A percentile compares a stretch with the other conserved stretches of the same genome.
These are phyloP conservation scores for Melangyna quadrimaculata DNA, from an alignment of 2,888 invertebrate species.

Conservation along the genomic window DNA sequence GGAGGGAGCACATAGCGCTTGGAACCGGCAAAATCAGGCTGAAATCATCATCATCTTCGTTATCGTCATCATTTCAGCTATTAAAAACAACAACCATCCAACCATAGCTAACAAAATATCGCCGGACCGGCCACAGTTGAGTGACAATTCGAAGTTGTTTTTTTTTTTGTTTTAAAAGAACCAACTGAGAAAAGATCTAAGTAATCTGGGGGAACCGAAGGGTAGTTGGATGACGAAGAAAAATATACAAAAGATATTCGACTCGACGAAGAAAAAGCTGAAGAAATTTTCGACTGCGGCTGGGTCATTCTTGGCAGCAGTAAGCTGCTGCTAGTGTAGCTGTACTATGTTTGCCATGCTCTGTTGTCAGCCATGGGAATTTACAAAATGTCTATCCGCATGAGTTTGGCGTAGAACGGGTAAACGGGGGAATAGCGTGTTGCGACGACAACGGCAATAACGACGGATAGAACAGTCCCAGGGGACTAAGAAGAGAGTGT, in stretches of 20 bases:
- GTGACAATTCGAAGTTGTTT: slow-evolving; percentile 56
- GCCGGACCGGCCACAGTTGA: slow-evolving; percentile 35
- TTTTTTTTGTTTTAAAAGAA: slow-evolving; percentile 15
- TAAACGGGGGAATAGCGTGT: background rate
- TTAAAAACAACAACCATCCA: slow-evolving; percentile 31
- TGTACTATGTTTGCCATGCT: slow-evolving; percentile 26
- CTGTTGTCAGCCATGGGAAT: background rate
- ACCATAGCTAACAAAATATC: slow-evolving; percentile 36
- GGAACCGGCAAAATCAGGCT: slow-evolving; percentile 52
- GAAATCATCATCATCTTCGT: slow-evolving; percentile 44
- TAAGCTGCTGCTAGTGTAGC: slow-evolving; percentile 14
- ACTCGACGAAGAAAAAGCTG: slow-evolving; percentile 24
- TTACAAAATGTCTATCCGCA: background rate
- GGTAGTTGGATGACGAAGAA: slow-evolving; percentile 9
- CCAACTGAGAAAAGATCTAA: background rate
- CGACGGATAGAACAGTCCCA: background rate
- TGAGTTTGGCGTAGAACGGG: no score
- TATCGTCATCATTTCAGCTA: background rate
- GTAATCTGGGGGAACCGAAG: background rate
- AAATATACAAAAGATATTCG: slow-evolving; percentile 23
- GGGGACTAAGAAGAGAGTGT: background rate
- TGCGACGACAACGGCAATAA: background rate
- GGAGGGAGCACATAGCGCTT: slow-evolving; percentile 21
- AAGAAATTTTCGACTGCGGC: slow-evolving; percentile 26
- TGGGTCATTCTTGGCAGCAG: slow-evolving; percentile 41